Base-by-base conservation (phyloP, 2,888 invertebrate species). In the Scrobipalpa atriplicella region DNA sequence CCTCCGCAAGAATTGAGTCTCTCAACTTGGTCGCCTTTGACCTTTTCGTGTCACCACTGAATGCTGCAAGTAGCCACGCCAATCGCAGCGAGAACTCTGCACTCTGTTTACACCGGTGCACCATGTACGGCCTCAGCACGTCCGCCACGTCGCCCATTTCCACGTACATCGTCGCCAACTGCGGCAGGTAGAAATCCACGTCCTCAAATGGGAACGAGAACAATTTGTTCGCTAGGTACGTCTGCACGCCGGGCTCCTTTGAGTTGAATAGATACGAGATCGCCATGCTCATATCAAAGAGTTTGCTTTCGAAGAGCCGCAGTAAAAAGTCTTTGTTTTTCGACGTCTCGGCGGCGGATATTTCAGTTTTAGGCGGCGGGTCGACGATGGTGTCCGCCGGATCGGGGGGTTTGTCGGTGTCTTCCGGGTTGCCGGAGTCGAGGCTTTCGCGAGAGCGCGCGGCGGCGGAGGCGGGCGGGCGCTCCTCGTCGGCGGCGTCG, bases 111-210 rank as follows among this genome's bases (percentile, higher is more conserved):
- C 99, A 99, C 85, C 93, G 84, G 79, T 88, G 78, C 78, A 92
- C 91, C 76, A 93, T 81, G 79, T 93, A 93, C 60, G 93, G 93
- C 73, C 85, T 82, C 72, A 93, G 79, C 73, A 93, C 89, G 93
- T 99, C 99, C 66, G 99, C 99, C 74, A 99, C 96, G 84, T 99
- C 99, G 80, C 97, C 97, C 95, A 99, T 98, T 93, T 99, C 98
- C 89, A 99, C 97, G 87, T 99, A 99, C 98, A 99, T 98, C 80
- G 98, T 98, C 80, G 99, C 96, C 81, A 99, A 92, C 91, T 99
- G 99, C 62, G 99, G 99, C 85, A 99, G 95, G 92, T 99, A 99
- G 87, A 99, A 98, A 93, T 99, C 99, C 71, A 99, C 98, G 75
- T 99, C 98, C 72, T 94, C 94, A 85, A 97, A 95, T 39, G 96